Percentiles rank a stretch among this genome's conserved stretches.
Conservation (phyloP, 2,113 vertebrate species). For the Microcebus jonahi region DNA sequence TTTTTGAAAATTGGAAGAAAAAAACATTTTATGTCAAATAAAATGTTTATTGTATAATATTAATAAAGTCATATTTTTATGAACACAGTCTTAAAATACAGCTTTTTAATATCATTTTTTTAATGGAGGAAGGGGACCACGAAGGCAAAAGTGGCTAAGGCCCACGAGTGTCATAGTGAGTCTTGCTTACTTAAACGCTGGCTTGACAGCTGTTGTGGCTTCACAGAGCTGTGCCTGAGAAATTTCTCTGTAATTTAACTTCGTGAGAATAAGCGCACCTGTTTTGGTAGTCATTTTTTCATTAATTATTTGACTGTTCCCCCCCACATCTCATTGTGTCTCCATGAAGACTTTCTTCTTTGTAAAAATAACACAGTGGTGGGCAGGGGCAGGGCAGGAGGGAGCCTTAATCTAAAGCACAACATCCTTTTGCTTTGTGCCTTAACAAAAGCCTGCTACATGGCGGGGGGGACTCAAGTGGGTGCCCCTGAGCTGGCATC, state of each 20-base stretch:
- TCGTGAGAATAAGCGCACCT: background rate
- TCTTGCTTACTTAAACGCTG: background rate
- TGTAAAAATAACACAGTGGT: background rate
- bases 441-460: background rate
- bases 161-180: background rate
- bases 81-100: background rate
- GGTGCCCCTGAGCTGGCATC: rapidly evolving
- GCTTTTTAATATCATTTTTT: background rate
- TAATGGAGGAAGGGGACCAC: background rate
- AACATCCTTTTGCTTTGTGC: background rate
- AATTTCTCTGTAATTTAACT: background rate
- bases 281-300: slow-evolving; percentile 7
- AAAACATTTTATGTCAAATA: background rate
- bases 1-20: slow-evolving; percentile 10
- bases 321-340: background rate
- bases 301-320: slow-evolving; percentile 8
- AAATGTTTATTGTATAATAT: background rate
- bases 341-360: background rate
- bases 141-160: background rate
- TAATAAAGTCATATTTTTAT: background rate
- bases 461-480: background rate
- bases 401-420: background rate
- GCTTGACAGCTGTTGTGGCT: background rate
- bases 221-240: background rate
- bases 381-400: too few relatives aligned